A percentile compares a stretch with the other conserved stretches of the same genome.
Evolutionary conservation across 2,888 invertebrate species (phyloP).

Genomic region (Drosophila nigricruria): DNA sequence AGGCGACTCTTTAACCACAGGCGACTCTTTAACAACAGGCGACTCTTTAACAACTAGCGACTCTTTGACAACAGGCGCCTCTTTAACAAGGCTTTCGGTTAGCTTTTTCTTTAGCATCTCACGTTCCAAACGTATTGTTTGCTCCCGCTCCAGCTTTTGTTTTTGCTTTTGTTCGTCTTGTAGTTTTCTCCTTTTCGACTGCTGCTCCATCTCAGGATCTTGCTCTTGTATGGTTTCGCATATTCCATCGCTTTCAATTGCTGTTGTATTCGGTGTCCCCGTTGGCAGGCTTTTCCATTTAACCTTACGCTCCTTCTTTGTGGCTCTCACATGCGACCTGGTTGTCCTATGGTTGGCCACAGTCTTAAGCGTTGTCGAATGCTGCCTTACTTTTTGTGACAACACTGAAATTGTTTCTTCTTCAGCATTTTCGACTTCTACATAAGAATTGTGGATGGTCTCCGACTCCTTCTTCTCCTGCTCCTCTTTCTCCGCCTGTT

Average conservation of each 20-base stretch:
- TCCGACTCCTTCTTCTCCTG: background rate
- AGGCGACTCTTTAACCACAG: no score
- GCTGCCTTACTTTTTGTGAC: background rate
- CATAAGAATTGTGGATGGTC: background rate
- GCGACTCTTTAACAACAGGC: no score
- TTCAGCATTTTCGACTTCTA: background rate
- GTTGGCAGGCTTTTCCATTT: background rate
- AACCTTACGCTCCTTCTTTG: conserved; percentile 2
- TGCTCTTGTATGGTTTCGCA: background rate
- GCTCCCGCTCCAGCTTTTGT: background rate
- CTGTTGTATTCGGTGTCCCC: background rate
- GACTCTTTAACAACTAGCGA: no score
- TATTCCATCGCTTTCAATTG: background rate
- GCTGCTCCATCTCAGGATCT: background rate
- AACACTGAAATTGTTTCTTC: background rate
- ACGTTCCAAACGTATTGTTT: background rate
- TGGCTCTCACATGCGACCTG: background rate
- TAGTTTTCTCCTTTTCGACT: background rate
- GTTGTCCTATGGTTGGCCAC: background rate
- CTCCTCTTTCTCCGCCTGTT: background rate
- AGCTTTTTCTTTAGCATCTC: background rate
- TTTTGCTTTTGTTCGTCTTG: background rate
- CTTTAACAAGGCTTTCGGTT: background rate
- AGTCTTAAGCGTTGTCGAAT: background rate
- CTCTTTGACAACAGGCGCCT: no score